Evolutionary conservation across 2,797 vertebrate species (phyloP), one percentile per base, ranked within the genome.

Genomic region (Brachymystax lenok): DNA sequence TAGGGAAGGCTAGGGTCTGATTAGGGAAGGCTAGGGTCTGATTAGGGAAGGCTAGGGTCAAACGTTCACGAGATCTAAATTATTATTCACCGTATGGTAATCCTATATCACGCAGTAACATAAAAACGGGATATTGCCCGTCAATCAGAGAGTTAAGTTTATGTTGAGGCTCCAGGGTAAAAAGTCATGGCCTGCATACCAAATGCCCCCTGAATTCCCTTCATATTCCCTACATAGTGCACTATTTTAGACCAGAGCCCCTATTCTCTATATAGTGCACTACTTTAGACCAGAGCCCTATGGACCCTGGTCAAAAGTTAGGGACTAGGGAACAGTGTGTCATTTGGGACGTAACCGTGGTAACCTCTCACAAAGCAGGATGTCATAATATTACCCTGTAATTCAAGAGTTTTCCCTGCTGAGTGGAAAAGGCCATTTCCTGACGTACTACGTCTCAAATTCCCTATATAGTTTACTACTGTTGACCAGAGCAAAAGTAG

Each of bases 351-450:
- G 40, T 19, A 61, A 0, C 2, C 40, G 2, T 46, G 40, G 40
- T 59, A 68, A 82, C 66, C 71, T 79, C 64, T 82, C 77, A 64
- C 19, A 76, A 78, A 61, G 83, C 28, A 83, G 69, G 78, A 73
- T 74, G 75, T 80, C 70, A 71, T 77, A 79, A 86, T 84, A 84
- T 79, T 79, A 80, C 69, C 30, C 78, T 78, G 82, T 78, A 82
- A 75, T 75, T 68, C 69, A 75, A 79, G 76, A 80, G 28, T 59
- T 83, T 75, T 82, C 74, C 83, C 78, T 28, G 74, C 78, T 78
- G 79, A 73, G 79, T 17, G 66, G 72, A 73, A 54, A 81, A 54
- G 77, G 75, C 71, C 79, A 69, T 77, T 76, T 67, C 73, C 61
- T 79, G 76, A 76, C 71, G 80, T 50, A 70, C 61, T 52, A 77